Evolutionary conservation across 2,797 vertebrate species (phyloP).

Genomic region (Xyrichtys novacula): DNA sequence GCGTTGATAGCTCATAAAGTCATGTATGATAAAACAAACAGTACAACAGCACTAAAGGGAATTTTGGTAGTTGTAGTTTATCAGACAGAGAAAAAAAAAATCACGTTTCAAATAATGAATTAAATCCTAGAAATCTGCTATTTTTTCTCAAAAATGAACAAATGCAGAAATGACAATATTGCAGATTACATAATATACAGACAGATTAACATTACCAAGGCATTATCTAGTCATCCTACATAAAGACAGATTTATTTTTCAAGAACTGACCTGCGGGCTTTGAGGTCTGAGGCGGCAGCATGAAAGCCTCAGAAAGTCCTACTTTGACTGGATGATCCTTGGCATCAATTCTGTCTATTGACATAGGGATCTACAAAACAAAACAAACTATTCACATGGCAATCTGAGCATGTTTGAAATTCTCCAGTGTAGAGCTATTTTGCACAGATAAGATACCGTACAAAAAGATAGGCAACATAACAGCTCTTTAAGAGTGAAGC

Average conservation of each 20-base stretch:
- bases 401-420: not conserved
- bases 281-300: conserved; percentile 83
- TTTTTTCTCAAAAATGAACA: not conserved
- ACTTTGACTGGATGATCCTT: conserved; percentile 95
- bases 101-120: too few species aligned
- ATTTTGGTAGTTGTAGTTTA: too few species aligned
- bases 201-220: not conserved
- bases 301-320: conserved; percentile 96
- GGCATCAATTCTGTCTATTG: conserved; percentile 89
- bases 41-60: too few species aligned
- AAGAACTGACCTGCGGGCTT: conserved; percentile 85
- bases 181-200: not conserved
- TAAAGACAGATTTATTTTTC: not conserved
- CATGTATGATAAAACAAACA: too few species aligned
- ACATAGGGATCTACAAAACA: conserved; percentile 87
- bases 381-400: not conserved
- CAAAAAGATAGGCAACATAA: too few species aligned
- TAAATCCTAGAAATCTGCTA: too few species aligned
- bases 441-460: too few species aligned
- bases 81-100: too few species aligned
- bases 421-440: too few species aligned
- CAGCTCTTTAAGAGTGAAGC: too few species aligned
- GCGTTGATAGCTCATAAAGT: too few species aligned
- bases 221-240: not conserved
- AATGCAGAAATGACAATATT: too few species aligned